Conservation (phyloP, 2,888 invertebrate species). For the Caenorhabditis sulstoni region DNA sequence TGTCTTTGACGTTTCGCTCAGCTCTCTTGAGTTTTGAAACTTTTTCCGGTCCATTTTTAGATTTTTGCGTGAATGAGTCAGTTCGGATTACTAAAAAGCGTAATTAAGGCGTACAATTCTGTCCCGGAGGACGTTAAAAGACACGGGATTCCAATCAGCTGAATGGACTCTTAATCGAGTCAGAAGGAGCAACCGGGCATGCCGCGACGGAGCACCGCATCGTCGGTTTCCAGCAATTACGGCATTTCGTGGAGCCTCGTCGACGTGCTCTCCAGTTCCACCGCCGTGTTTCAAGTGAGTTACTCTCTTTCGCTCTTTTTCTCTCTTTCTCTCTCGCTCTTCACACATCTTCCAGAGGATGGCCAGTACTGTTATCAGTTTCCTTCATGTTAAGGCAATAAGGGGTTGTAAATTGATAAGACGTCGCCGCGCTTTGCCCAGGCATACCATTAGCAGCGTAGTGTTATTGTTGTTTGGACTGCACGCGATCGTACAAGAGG, state of each 20-base stretch:
- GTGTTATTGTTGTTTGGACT: conserved; percentile 45
- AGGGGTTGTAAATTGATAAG: conserved; percentile 50
- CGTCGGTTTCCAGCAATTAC: conserved; percentile 26
- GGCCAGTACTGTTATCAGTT: conserved; percentile 35
- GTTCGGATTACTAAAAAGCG: background rate
- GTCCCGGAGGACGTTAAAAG: background rate
- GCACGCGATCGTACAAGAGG: background rate
- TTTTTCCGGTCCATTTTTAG: background rate
- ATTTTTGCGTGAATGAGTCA: background rate
- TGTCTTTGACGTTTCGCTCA: conserved; percentile 23
- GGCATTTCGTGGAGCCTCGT: conserved; percentile 43
- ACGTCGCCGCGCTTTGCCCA: background rate
- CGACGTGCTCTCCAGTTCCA: conserved; percentile 48
- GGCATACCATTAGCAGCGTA: conserved; percentile 31
- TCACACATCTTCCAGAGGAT: conserved; percentile 1
- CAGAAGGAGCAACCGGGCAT: background rate
- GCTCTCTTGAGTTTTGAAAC: conserved; percentile 4
- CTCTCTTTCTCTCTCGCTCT: conserved; percentile 5
- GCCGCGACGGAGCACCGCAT: conserved; percentile 25
- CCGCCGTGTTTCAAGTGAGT: conserved; percentile 52
- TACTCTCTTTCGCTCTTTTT: background rate
- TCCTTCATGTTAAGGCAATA: conserved; percentile 33
- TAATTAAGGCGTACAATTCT: background rate
- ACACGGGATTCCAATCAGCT: conserved; percentile 33
- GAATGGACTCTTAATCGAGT: conserved; percentile 46